These are phyloP conservation scores for Amphipyra berbera DNA, from an alignment of 2,888 invertebrate species.

Conservation along the genomic window DNA sequence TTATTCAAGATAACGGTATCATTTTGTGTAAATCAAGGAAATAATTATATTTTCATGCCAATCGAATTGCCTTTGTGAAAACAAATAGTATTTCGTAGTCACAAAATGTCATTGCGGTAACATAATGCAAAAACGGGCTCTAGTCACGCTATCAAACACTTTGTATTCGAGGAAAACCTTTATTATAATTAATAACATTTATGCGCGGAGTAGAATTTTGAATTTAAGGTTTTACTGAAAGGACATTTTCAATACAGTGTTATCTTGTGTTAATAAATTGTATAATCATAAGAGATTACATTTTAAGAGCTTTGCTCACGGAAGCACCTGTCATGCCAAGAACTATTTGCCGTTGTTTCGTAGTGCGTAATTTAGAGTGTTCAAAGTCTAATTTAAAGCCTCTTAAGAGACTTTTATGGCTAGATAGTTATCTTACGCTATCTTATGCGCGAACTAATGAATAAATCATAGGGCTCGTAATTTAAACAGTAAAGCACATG, in stretches of 20 bases:
- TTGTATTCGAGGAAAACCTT: constrained; percentile 45
- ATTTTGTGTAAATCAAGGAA: constrained; percentile 33
- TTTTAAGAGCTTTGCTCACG: not conserved
- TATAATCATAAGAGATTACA: no score
- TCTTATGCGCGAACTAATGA: not conserved
- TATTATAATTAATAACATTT: constrained; percentile 12
- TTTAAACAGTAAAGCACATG: constrained; percentile 12
- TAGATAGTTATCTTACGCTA: no score
- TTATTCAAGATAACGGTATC: constrained; percentile 19
- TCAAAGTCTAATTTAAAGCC: constrained; percentile 4
- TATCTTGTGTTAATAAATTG: constrained; percentile 1
- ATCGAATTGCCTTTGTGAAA: constrained; percentile 46
- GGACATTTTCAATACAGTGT: constrained; percentile 21
- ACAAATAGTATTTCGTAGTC: constrained; percentile 53
- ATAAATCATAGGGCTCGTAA: constrained; percentile 21
- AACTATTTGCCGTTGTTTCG: constrained; percentile 8
- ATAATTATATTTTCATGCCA: constrained; percentile 37
- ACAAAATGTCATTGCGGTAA: constrained; percentile 52
- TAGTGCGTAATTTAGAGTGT: constrained; percentile 4
- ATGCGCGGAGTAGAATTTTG: not conserved
- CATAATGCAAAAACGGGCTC: constrained; percentile 37
- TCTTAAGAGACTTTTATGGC: not conserved
- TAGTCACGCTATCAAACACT: constrained; percentile 58
- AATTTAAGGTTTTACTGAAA: constrained; percentile 1
- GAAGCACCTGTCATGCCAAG: constrained; percentile 9